Conservation (phyloP, 1,140 invertebrate genomes). For the Maconellicoccus hirsutus region DNA sequence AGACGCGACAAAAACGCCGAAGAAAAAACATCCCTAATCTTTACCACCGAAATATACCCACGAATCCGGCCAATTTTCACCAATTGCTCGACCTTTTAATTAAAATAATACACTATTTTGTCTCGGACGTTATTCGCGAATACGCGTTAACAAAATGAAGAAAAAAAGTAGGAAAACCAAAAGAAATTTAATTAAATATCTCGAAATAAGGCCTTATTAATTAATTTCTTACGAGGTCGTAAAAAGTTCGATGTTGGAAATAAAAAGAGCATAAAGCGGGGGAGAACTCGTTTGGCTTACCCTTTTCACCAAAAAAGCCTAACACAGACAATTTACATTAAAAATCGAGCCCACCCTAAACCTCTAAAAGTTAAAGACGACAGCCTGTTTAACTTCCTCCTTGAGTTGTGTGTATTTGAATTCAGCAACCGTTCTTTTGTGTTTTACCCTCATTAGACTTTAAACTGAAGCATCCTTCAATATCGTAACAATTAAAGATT, state of each 20-base stretch:
- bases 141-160: background rate
- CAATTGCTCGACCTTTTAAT: constrained; percentile 4
- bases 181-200: constrained; percentile 18
- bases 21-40: background rate
- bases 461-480: constrained; percentile 22
- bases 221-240: constrained; percentile 15
- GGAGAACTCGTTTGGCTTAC: constrained; percentile 16
- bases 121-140: background rate
- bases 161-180: background rate
- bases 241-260: constrained; percentile 11
- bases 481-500: constrained; percentile 22
- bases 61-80: background rate
- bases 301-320: constrained; percentile 18
- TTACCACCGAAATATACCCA: too few species aligned
- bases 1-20: background rate
- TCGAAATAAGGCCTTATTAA: constrained; percentile 21
- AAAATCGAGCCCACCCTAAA: constrained; percentile 16
- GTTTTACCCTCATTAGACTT: constrained; percentile 22
- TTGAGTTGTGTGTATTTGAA: constrained; percentile 14
- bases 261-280: background rate
- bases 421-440: constrained; percentile 20
- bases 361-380: constrained; percentile 22
- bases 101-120: constrained; percentile 7
- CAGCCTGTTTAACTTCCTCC: constrained; percentile 17
- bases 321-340: constrained; percentile 21